Evolutionary conservation across 2,888 invertebrate genomes (phyloP), one percentile per base, ranked within the genome.

Genomic region (Deilephila elpenor): DNA sequence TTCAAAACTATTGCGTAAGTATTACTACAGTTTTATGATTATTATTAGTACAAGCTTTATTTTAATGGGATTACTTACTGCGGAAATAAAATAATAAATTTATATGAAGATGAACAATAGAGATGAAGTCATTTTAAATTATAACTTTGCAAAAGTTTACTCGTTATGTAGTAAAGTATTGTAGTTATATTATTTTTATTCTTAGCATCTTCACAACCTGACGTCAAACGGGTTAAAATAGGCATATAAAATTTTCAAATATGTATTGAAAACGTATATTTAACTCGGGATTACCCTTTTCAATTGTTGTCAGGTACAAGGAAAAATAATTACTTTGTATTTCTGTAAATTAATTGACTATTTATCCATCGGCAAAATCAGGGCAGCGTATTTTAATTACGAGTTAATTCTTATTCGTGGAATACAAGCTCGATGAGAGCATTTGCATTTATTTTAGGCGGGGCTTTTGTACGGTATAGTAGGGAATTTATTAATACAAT

Each of bases 301-400:
- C 67, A 64, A 7, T 74, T 72, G 75, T 77, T 74, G 44, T 51
- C 67, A 67, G 67, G 67, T 67, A 51, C 14, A 17, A 51, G 67
- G 67, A 67, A 67, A 67, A 51, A 6, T 5, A 3, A 67, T 1
- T 20, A 1, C 11, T 20, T 44, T n/a, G n/a, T 17, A 56, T n/a
- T 56, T 5, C n/a, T 56, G n/a, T 56, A 14, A 44, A 56, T 56
- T 56, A 56, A 56, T 56, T 56, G n/a, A 56, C 5, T n/a, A 56
- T 56, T 17, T 17, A 56, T 56, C 56, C 56, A 56, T n/a, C 19
- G n/a, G 44, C 11, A 11, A 14, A 44, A 44, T 44, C 44, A 44
- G 44, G 44, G 14, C 44, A 44, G 11, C 11, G 44, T 44, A 44
- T 44, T 11, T 44, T 44, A 44, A 44, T 44, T 44, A 44, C 59